phyloP scores from a whole-genome alignment of 1,140 invertebrate species.

The Drosophila eugracilis region DNA sequence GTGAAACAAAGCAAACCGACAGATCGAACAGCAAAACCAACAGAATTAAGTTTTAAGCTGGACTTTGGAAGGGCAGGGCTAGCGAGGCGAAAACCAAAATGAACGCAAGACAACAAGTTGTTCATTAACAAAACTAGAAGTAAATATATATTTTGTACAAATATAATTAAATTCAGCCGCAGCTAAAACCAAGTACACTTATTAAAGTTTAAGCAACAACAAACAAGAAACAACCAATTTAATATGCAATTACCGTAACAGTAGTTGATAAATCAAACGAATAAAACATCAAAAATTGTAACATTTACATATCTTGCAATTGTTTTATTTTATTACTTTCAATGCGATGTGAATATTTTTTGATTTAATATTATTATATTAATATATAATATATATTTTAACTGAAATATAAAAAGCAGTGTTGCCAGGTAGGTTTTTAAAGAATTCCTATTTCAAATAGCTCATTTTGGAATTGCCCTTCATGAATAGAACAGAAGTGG shows the following conservation, averaged over 20 bases:
- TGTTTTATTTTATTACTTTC: too few relatives aligned
- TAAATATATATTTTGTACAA: constrained; percentile 81
- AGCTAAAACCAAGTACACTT: constrained; percentile 82
- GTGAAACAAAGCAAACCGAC: constrained; percentile 52
- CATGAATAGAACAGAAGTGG: too few relatives aligned
- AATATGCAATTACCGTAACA: constrained; percentile 80
- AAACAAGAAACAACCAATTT: constrained; percentile 76
- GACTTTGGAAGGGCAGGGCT: constrained; percentile 22
- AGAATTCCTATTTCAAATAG: too few relatives aligned
- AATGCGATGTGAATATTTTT: too few relatives aligned
- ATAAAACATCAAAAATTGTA: constrained; percentile 73
- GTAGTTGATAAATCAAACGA: constrained; percentile 84
- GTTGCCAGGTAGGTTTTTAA: too few relatives aligned
- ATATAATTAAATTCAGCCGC: constrained; percentile 73
- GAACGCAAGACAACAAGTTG: constrained; percentile 42
- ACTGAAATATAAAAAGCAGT: too few relatives aligned
- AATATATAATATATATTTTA: too few relatives aligned
- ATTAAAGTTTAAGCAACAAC: constrained; percentile 78
- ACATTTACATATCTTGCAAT: constrained; percentile 44
- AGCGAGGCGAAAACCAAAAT: constrained; percentile 37
- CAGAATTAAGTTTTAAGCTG: constrained; percentile 73
- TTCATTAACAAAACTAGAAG: constrained; percentile 69
- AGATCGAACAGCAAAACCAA: constrained; percentile 50
- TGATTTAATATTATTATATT: too few relatives aligned
- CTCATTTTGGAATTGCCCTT: too few relatives aligned